A percentile compares a stretch with the other conserved stretches of the same genome.
phyloP scores from a whole-genome alignment of 1,140 invertebrate genomes.

The Odontomachus brunneus region DNA sequence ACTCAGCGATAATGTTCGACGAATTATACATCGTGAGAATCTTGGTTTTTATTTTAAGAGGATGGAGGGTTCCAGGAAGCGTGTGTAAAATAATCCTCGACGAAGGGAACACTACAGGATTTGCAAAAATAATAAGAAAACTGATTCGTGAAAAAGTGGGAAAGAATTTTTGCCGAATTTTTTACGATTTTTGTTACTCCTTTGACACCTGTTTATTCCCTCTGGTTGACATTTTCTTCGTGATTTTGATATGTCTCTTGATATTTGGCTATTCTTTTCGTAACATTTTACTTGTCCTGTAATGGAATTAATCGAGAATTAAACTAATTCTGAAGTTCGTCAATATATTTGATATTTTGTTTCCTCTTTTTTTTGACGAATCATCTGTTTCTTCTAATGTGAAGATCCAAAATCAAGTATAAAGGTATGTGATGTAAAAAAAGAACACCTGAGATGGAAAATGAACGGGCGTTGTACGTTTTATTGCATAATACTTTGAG shows the following conservation, averaged over 20 bases:
- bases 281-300: too few species aligned
- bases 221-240: too few species aligned
- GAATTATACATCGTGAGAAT: slow-evolving; percentile 11
- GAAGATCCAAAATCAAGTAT: neutral
- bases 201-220: too few species aligned
- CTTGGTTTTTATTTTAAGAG: neutral
- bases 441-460: slow-evolving; percentile 27
- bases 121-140: neutral
- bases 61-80: neutral
- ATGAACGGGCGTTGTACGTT: slow-evolving; percentile 47
- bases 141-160: slow-evolving; percentile 3
- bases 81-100: neutral
- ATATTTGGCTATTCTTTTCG: too few species aligned
- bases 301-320: too few species aligned
- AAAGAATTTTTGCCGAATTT: neutral
- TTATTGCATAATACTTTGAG: slow-evolving; percentile 59
- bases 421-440: slow-evolving; percentile 8
- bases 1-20: slow-evolving; percentile 6
- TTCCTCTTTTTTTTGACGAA: neutral
- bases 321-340: too few species aligned
- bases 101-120: neutral
- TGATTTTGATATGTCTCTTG: too few species aligned
- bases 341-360: too few species aligned
- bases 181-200: too few species aligned
- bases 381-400: slow-evolving; percentile 3